phyloP scores from a whole-genome alignment of 1,140 invertebrate species.

The Trinorchestia longiramus region DNA sequence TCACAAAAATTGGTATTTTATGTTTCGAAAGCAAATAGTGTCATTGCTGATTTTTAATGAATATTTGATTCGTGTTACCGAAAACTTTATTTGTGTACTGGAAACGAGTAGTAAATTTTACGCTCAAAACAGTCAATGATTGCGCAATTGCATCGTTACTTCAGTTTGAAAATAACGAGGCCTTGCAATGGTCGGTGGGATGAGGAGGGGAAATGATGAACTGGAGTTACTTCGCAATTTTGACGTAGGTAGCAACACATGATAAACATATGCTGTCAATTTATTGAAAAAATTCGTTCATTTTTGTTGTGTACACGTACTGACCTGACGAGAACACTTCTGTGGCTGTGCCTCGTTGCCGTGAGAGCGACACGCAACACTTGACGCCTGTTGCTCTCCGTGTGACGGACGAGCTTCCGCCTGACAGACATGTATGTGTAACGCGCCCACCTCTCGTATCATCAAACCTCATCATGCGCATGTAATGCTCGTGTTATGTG shows the following conservation, averaged over 20 bases:
- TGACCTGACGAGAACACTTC: neutral
- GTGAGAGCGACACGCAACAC: neutral
- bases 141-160: neutral
- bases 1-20: neutral
- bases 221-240: neutral
- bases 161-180: neutral
- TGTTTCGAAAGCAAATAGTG: neutral
- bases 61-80: neutral
- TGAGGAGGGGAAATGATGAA: neutral
- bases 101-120: neutral
- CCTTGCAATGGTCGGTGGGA: neutral
- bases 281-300: neutral
- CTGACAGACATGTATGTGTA: neutral
- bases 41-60: neutral
- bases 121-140: neutral
- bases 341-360: neutral
- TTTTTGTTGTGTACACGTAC: neutral
- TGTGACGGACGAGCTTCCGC: neutral
- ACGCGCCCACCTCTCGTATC: neutral
- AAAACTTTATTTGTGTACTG: neutral
- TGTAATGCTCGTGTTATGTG: neutral
- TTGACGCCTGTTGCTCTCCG: neutral
- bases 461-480: neutral
- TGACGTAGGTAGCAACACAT: neutral
- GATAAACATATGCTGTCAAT: neutral